These are phyloP conservation scores for Hydrolagus affinis DNA, from an alignment of 2,113 vertebrate species.

Conservation along the genomic window DNA sequence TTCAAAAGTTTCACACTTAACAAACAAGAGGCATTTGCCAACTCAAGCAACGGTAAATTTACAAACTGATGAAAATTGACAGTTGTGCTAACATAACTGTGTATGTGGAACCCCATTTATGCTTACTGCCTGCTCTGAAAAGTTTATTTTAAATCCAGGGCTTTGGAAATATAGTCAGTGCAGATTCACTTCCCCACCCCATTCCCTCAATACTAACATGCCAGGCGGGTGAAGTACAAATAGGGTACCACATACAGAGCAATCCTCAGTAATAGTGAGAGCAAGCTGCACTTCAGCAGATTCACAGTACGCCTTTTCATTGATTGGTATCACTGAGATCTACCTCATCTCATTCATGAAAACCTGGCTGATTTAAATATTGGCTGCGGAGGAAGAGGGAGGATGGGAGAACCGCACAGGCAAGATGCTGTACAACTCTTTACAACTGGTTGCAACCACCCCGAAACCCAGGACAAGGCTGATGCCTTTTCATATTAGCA, in stretches of 20 bases:
- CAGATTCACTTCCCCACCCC: not conserved
- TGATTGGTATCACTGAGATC: not conserved
- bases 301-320: no score
- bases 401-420: not conserved
- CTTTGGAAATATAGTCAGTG: not conserved
- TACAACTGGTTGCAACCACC: not conserved
- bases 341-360: not conserved
- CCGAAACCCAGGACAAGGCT: not conserved
- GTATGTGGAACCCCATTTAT: not conserved
- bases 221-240: not conserved
- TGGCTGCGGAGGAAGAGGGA: not conserved
- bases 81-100: not conserved
- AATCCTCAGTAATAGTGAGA: no score
- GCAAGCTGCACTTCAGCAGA: no score
- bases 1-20: not conserved
- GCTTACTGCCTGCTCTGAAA: not conserved
- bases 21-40: not conserved
- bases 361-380: not conserved
- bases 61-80: constrained; percentile 11
- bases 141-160: not conserved
- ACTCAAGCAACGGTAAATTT: not conserved
- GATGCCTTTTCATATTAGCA: not conserved
- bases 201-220: not conserved
- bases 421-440: not conserved
- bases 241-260: not conserved